Evolutionary conservation across 2,113 vertebrate species (phyloP), one percentile per base, ranked within the genome.

Genomic region (Electrona antarctica): DNA sequence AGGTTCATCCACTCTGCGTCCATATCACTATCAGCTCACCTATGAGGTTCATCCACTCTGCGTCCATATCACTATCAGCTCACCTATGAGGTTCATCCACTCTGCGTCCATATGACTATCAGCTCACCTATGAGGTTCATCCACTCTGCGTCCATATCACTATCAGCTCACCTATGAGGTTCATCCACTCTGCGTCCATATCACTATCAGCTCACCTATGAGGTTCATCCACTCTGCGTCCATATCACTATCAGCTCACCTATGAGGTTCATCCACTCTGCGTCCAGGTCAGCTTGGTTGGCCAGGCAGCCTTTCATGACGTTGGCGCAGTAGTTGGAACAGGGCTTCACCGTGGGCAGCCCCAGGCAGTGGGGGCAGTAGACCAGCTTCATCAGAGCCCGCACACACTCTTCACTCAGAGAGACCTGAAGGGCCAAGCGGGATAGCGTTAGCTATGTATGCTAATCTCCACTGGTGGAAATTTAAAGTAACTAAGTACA

Each of bases 271-370:
- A 94, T 94, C 97, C 97, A 98, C 87, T 98, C 97, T 0, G 96
- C 90, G 76, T 94, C 94, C 71, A 98, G 92, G 88, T 98, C 97
- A 0, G 97, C 97, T 83, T 98, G 97, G 90, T 98, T 98, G 88
- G 96, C 97, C 70, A 98, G 93, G 88, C 97, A 98, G 83, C 97
- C 97, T 87, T 97, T 97, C 70, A 97, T 94, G 47, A 98, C 95
- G 0, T 98, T 98, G 57, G 91, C 92, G 85, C 97, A 98, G 90
- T 97, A 98, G 90, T 90, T 95, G 21, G 90, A 90, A 84, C 97
- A 98, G 0, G 95, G 96, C 77, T 91, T 94, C 79, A 94, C 88
- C 0, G 89, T 94, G 10, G 94, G 82, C 64, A 96, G 81, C 45
- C 96, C 95, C 0, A 91, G 93, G 61, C 97, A 98, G 78, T 95